Evolutionary conservation across 1,140 invertebrate genomes (phyloP).

Genomic region (Meloidogyne exigua): DNA sequence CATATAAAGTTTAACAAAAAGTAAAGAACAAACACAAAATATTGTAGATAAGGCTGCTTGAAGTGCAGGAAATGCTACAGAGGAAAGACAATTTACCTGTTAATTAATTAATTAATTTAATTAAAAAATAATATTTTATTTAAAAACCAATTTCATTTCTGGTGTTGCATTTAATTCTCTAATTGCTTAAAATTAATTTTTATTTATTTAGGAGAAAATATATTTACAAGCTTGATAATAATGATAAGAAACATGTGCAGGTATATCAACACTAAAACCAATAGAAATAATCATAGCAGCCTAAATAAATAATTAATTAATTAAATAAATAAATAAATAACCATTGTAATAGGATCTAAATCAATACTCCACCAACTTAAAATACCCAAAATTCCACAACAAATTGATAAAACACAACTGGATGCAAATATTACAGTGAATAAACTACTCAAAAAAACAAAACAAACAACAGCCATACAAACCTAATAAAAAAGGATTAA

Average conservation of each 20-base stretch:
- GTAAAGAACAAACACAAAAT: constrained; percentile 54
- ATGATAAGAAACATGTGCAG: constrained; percentile 66
- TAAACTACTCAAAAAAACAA: constrained; percentile 65
- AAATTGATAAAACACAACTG: constrained; percentile 64
- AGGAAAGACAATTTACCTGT: constrained; percentile 61
- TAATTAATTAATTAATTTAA: neutral
- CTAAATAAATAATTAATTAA: constrained; percentile 13
- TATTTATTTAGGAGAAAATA: neutral
- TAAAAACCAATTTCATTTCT: constrained; percentile 26
- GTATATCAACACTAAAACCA: constrained; percentile 66
- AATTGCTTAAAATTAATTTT: neutral
- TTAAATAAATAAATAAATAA: constrained; percentile 24
- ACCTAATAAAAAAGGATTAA: constrained; percentile 11
- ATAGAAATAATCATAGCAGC: constrained; percentile 66
- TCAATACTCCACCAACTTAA: constrained; percentile 63
- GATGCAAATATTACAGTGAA: constrained; percentile 64
- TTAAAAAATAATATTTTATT: constrained; percentile 22
- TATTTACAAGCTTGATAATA: constrained; percentile 66
- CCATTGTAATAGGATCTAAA: constrained; percentile 66
- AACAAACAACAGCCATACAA: constrained; percentile 65
- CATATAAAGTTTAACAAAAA: constrained; percentile 62
- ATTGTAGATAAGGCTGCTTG: constrained; percentile 60
- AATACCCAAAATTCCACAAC: constrained; percentile 64
- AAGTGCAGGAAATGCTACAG: constrained; percentile 59
- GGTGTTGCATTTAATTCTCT: constrained; percentile 27